Base-by-base conservation (phyloP, 2,113 vertebrate genomes). In the Lepus timidus region DNA sequence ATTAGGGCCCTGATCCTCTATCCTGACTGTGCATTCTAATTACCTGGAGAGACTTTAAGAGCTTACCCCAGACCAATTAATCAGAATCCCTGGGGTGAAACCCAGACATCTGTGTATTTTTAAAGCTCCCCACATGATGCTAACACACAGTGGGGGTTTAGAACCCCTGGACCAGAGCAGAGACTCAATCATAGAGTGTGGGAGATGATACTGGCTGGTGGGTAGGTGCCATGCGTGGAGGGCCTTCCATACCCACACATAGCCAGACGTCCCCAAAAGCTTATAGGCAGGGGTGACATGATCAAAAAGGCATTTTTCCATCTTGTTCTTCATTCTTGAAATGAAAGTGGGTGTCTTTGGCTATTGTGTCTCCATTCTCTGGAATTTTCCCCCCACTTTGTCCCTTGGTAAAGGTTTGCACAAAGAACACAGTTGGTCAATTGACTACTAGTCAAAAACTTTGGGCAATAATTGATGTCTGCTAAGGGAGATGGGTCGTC, bases 41-140 rank as follows among this genome's bases (percentile, higher is more conserved):
- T 81, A 79, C 10, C 39, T 67, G 10, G 44, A 87, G 51, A 88
- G 67, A 67, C 65, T 76, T 95, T 52, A 94, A 91, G 73, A 89
- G 19, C 22, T 27, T 39, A 84, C 19, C 36, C 36, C 13, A 84
- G 70, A 62, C 29, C 74, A 74, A 90, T 79, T 39, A 87, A 31
- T 74, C 71, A 68, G 90, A 73, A 91, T 73, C 44, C 62, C 55
- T 33, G 33, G 1, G 14, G 3, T 64, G 9, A 83, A 91, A 9
- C 17, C 36, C 23, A 76, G 49, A 58, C 14, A 67, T 76, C 51
- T 65, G 9, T 25, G 22, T 62, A 71, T 84, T 88, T 88, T 75
- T 80, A 55, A 92, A 80, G 19, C 1, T 88, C 58, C 20, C 31
- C 22, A 29, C 0, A 0, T 51, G n/a, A 84, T 67, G 73, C 74